These are phyloP conservation scores for Argya squamiceps DNA, from an alignment of 2,797 vertebrate species.

Conservation along the genomic window DNA sequence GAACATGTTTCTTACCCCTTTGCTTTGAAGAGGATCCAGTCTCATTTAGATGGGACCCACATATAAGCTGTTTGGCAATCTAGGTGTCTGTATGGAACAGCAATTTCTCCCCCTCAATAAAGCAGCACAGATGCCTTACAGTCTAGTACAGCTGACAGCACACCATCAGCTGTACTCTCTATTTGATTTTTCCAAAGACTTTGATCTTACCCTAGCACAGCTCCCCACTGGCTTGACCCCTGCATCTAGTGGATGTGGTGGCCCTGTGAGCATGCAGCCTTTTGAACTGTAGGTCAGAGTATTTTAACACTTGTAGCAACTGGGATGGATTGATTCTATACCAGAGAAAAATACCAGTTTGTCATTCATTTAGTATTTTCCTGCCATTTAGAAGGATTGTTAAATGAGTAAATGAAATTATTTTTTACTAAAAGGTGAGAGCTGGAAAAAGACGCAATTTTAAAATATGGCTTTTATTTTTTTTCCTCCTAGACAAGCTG, in stretches of 20 bases:
- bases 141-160: not conserved
- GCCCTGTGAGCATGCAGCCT: not conserved
- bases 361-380: not conserved
- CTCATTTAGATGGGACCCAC: not conserved
- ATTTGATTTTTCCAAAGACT: not conserved
- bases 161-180: not conserved
- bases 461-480: not conserved
- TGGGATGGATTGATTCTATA: not conserved
- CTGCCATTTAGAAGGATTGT: not conserved
- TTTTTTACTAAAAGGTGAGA: not conserved
- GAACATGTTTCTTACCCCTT: not conserved
- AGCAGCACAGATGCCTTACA: not conserved
- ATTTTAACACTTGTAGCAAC: not conserved
- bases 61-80: not conserved
- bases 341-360: not conserved
- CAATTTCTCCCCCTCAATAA: not conserved
- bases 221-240: not conserved
- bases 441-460: not conserved
- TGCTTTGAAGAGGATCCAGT: not conserved
- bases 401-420: not conserved
- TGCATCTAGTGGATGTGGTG: not conserved
- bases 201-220: not conserved
- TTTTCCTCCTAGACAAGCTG: slow-evolving; percentile 80
- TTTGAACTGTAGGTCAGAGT: not conserved
- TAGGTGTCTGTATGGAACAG: not conserved